Conservation (phyloP, 2,888 invertebrate species). For the Heliconius ismenius region DNA sequence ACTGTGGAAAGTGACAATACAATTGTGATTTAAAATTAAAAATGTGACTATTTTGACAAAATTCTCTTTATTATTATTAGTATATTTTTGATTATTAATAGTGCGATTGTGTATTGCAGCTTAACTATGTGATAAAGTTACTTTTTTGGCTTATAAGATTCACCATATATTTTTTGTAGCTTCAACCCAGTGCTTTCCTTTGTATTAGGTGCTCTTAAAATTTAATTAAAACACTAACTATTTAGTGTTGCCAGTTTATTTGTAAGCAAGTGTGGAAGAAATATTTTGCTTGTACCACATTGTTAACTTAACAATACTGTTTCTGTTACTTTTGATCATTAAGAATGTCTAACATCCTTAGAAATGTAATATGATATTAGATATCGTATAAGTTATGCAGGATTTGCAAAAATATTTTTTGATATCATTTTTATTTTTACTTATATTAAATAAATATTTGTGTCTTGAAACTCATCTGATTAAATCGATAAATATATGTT, state of each 20-base stretch:
- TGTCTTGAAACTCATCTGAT: conserved; percentile 5
- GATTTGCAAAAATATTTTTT: conserved; percentile 7
- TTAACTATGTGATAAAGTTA: conserved; percentile 24
- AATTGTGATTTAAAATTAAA: conserved; percentile 26
- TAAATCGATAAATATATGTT: neutral
- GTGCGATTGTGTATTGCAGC: neutral
- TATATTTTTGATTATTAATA: neutral
- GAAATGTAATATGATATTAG: conserved; percentile 5
- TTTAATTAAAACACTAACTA: neutral
- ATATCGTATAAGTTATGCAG: neutral
- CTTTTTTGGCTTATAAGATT: conserved; percentile 2
- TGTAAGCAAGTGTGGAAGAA: neutral
- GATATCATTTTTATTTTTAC: conserved; percentile 2
- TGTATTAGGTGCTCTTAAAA: neutral
- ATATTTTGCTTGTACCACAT: conserved; percentile 6
- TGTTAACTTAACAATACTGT: conserved; percentile 9
- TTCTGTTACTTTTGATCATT: neutral
- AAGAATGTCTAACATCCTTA: neutral
- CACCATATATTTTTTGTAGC: neutral
- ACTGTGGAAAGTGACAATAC: conserved; percentile 30
- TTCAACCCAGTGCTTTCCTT: conserved; percentile 12
- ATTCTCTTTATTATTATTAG: neutral
- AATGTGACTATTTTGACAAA: neutral
- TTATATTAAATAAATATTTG: neutral
- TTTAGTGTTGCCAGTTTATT: neutral